Base-by-base conservation (phyloP, 2,888 invertebrate species). In the Leptothorax acervorum region DNA sequence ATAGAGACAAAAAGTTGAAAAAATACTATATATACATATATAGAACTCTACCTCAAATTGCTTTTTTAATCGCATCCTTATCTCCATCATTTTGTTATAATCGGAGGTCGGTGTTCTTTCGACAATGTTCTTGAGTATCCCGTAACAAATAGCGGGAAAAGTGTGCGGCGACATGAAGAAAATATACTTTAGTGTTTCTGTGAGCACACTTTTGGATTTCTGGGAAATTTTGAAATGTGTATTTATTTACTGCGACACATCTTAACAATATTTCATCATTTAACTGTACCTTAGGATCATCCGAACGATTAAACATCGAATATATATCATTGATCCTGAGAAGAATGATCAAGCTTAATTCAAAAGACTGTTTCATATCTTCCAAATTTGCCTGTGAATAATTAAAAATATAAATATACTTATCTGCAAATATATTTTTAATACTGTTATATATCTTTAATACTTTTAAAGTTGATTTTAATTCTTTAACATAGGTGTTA, bases 81-180 rank as follows among this genome's bases (percentile, higher is more conserved):
- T 95, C 81, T 89, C 93, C 63, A 95, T 92, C 89, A 97, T 92
- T 85, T 96, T 95, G 65, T 95, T 94, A 90, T 96, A 96, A 90
- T 96, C 95, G 85, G 95, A 95, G 90, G 95, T 95, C 83, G 97
- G 96, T 85, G 96, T 55, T 51, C 71, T 87, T 9, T 96, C 96
- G 91, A 95, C 96, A 85, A 97, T 95, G 91, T 96, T 96, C 91
- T 96, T 96, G 82, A 96, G 83, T 2, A 97, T 96, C 0, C 97
- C 97, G 74, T 97, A 96, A 1, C 95, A 93, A 0, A 97, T 95
- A 42, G 96, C 96, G 0, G 97, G 96, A 31, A 97, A 95, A n/a
- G 96, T 97, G 91, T 97, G 96, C 9, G 96, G 95, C 0, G 97
- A 97, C 81, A 95, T 91, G n/a, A 96, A 96, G 3, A 96, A 94